These are phyloP conservation scores for Acrossocheilus wenchowensis DNA, from an alignment of 2,797 vertebrate genomes.

Conservation along the genomic window DNA sequence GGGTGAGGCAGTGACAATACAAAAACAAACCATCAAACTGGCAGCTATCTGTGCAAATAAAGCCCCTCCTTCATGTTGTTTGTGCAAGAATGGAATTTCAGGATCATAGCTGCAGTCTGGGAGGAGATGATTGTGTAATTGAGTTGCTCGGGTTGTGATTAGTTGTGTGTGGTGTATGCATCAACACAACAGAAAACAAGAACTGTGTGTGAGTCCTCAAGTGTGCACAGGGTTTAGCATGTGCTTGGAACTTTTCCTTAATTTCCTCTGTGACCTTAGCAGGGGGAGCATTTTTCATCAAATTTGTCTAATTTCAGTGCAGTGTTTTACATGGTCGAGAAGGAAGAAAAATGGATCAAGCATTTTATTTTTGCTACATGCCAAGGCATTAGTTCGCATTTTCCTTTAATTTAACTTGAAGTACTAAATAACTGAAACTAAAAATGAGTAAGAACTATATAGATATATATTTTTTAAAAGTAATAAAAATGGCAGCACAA, in stretches of 20 bases:
- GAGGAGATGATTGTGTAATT: constrained; percentile 11
- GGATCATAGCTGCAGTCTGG: constrained; percentile 1
- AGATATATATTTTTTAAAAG: neutral
- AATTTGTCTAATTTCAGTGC: neutral
- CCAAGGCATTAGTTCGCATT: neutral
- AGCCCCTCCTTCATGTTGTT: neutral
- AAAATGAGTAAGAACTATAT: no score
- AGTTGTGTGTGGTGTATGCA: neutral
- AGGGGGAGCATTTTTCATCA: neutral
- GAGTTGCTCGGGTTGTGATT: neutral
- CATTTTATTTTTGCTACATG: neutral
- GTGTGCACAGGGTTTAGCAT: neutral
- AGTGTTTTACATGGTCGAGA: neutral
- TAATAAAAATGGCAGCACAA: neutral
- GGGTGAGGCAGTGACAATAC: neutral
- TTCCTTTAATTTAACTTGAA: neutral
- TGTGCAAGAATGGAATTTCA: neutral
- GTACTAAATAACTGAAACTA: neutral
- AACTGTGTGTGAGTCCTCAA: no score
- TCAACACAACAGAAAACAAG: neutral
- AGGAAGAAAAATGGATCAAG: neutral
- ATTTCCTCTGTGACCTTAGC: constrained; percentile 34
- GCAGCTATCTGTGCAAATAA: neutral
- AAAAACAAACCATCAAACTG: neutral
- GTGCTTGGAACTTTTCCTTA: constrained; percentile 2